A percentile compares a stretch with the other conserved stretches of the same genome.
These are phyloP conservation scores for Pseudanteris insignis DNA, from an alignment of 2,888 invertebrate genomes.

Conservation along the genomic window DNA sequence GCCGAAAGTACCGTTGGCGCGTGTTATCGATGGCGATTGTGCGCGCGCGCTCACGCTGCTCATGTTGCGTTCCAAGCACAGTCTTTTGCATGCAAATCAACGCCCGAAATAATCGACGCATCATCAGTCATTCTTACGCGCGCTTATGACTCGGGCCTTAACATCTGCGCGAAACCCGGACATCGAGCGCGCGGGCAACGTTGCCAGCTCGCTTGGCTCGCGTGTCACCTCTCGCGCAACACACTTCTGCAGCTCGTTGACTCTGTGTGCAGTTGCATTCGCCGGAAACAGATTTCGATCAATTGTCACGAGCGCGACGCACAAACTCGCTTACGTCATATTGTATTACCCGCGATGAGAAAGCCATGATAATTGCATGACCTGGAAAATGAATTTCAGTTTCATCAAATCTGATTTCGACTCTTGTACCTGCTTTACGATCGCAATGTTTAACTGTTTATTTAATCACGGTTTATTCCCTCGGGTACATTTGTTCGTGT, in stretches of 20 bases:
- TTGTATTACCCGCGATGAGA: slow-evolving; percentile 4
- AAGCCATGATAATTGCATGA: slow-evolving; percentile 5
- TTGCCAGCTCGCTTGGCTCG: slow-evolving; percentile 32
- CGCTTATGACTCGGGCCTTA: slow-evolving; percentile 22
- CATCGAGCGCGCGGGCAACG: slow-evolving; percentile 16
- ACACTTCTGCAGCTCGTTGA: slow-evolving; percentile 27
- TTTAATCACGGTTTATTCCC: no score
- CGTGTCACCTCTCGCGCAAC: slow-evolving; percentile 38
- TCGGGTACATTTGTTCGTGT: no score
- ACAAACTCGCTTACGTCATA: slow-evolving; percentile 9
- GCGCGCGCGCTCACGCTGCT: no score
- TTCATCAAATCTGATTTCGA: slow-evolving; percentile 32
- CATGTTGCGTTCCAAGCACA: slow-evolving; percentile 2
- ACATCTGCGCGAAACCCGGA: slow-evolving; percentile 27
- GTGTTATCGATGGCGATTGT: no score
- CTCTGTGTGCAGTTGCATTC: slow-evolving; percentile 33
- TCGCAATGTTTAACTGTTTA: no score
- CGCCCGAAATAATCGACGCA: slow-evolving; percentile 34
- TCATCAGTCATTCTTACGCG: slow-evolving; percentile 32
- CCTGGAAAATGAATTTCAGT: slow-evolving; percentile 18
- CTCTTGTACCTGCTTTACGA: slow-evolving; percentile 24
- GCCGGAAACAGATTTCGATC: slow-evolving; percentile 24
- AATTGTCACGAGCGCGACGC: slow-evolving; percentile 27
- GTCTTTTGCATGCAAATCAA: slow-evolving; percentile 39
- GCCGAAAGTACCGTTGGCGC: no score